Conservation (phyloP, 2,888 invertebrate species). For the Lithophane ornitopus region DNA sequence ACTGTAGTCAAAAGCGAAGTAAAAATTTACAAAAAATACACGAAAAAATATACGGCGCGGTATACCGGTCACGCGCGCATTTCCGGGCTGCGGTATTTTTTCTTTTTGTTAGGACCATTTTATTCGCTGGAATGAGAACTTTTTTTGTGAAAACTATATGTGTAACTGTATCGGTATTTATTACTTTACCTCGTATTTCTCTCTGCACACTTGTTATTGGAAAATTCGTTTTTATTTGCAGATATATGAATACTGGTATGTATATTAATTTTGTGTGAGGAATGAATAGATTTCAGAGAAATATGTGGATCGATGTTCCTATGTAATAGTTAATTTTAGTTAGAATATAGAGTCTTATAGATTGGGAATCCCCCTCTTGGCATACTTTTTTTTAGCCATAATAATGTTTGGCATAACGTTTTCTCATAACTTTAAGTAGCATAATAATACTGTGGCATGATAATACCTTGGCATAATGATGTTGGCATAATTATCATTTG, state of each 20-base stretch:
- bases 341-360: too few species aligned
- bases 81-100: slow-evolving; percentile 48
- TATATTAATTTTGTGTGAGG: not conserved
- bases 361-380: too few species aligned
- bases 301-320: not conserved
- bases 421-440: too few species aligned
- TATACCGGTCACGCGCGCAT: slow-evolving; percentile 60
- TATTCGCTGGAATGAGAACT: slow-evolving; percentile 55
- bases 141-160: slow-evolving; percentile 53
- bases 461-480: too few species aligned
- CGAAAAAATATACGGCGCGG: slow-evolving; percentile 24
- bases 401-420: too few species aligned
- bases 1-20: slow-evolving; percentile 56
- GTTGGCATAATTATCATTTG: too few species aligned
- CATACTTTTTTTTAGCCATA: too few species aligned
- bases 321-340: not conserved
- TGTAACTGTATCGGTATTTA: slow-evolving; percentile 47
- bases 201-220: slow-evolving; percentile 10
- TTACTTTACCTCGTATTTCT: slow-evolving; percentile 35
- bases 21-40: slow-evolving; percentile 43
- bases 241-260: not conserved
- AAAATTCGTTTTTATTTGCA: not conserved
- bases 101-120: slow-evolving; percentile 43
- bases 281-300: not conserved
- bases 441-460: too few species aligned